Evolutionary conservation across 2,888 invertebrate species (phyloP).

Genomic region (Sphinx pinastri): DNA sequence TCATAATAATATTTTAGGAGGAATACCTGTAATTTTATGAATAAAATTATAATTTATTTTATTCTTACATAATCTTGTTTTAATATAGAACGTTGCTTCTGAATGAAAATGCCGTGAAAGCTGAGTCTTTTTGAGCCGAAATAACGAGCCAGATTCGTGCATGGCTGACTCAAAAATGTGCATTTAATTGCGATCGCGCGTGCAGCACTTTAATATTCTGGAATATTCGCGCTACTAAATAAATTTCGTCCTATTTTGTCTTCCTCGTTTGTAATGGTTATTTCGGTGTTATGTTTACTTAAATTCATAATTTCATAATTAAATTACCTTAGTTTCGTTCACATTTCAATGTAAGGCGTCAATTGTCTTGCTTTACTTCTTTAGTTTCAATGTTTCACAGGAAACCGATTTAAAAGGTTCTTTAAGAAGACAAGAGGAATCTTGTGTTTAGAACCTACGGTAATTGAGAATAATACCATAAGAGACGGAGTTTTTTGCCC

Average conservation of each 20-base stretch:
- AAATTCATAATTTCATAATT: neutral
- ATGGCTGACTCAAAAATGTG: slow-evolving; percentile 17
- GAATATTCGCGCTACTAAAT: slow-evolving; percentile 14
- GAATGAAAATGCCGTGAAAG: slow-evolving; percentile 18
- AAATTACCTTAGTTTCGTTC: too few relatives aligned
- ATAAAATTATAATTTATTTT: neutral
- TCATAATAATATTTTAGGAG: too few relatives aligned
- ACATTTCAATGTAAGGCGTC: too few relatives aligned
- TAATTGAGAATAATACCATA: too few relatives aligned
- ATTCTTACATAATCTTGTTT: slow-evolving; percentile 1
- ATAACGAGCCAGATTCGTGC: slow-evolving; percentile 17
- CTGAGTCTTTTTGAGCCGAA: slow-evolving; percentile 15
- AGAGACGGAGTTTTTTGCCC: too few relatives aligned
- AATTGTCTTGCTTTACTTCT: too few relatives aligned
- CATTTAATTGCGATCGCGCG: slow-evolving; percentile 16
- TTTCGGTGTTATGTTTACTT: neutral
- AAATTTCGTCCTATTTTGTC: neutral
- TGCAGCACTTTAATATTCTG: slow-evolving; percentile 6
- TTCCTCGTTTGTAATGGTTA: neutral
- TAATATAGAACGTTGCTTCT: neutral
- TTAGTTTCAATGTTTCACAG: too few relatives aligned
- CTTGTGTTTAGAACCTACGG: too few relatives aligned
- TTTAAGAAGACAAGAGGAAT: too few relatives aligned
- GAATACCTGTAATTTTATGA: too few relatives aligned
- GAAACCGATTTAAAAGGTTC: too few relatives aligned